Conservation (phyloP, 2,113 vertebrate species). For the Scatophagus argus region DNA sequence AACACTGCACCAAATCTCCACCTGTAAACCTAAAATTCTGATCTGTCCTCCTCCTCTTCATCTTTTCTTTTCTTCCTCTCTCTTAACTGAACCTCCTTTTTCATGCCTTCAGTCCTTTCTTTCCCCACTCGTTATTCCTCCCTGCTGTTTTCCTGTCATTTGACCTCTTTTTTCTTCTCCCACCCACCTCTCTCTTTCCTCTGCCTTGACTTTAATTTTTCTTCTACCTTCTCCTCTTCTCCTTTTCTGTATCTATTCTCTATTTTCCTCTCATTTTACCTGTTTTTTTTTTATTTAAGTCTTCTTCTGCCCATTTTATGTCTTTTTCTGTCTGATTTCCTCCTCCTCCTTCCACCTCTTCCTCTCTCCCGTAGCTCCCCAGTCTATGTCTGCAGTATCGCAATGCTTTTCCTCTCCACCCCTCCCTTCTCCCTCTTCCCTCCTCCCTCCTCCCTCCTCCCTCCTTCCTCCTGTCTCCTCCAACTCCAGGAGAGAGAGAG, state of each 20-base stretch:
- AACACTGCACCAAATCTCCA: slow-evolving; percentile 12
- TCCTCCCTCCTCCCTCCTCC: slow-evolving; percentile 5
- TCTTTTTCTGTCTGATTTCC: not conserved
- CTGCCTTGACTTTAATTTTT: not conserved
- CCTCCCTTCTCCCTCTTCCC: slow-evolving; percentile 3
- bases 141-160: not conserved
- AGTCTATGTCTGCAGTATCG: slow-evolving; percentile 68
- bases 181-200: not conserved
- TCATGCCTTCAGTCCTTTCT: not conserved
- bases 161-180: not conserved
- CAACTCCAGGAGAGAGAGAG: slow-evolving; percentile 49
- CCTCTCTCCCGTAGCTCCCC: slow-evolving; percentile 58
- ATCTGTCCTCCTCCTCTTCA: not conserved
- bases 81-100: not conserved
- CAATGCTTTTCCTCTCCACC: slow-evolving; percentile 49
- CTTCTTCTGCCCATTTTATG: not conserved
- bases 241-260: not conserved
- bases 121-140: not conserved
- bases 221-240: not conserved
- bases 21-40: not conserved
- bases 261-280: not conserved
- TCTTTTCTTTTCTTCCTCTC: not conserved
- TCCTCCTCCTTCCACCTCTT: slow-evolving; percentile 6
- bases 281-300: not conserved
- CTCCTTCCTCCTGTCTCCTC: slow-evolving; percentile 39